Percentiles rank a stretch among this genome's conserved stretches.
These are phyloP conservation scores for Coryphaenoides rupestris DNA, from an alignment of 2,113 vertebrate genomes.

Conservation along the genomic window DNA sequence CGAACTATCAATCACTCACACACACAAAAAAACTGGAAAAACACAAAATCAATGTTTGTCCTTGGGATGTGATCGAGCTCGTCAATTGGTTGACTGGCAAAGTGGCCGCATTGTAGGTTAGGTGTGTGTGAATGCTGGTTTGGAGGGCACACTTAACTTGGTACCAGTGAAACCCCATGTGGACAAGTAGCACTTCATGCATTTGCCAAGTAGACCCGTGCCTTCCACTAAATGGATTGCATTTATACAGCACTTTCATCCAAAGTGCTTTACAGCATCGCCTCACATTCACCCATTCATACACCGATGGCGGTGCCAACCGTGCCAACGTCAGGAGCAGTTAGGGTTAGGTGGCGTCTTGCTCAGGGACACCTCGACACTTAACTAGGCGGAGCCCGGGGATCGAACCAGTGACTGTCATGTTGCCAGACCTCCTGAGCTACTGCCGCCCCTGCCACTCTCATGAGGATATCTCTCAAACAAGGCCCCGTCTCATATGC, in stretches of 20 bases:
- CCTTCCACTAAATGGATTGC: too few species aligned
- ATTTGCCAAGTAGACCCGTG: conserved; percentile 35
- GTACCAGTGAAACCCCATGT: conserved; percentile 30
- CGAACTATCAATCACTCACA: conserved; percentile 40
- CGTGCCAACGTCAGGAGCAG: too few species aligned
- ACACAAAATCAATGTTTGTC: conserved; percentile 21
- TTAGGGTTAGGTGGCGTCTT: too few species aligned
- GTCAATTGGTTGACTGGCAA: conserved; percentile 9
- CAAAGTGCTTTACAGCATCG: too few species aligned
- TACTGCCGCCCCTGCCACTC: too few species aligned
- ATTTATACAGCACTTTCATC: too few species aligned
- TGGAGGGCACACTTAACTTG: conserved; percentile 25
- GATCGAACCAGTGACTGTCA: too few species aligned
- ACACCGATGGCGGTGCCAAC: too few species aligned
- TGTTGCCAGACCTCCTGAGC: too few species aligned
- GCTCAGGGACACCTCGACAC: too few species aligned
- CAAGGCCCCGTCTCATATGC: conserved; percentile 1
- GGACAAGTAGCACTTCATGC: conserved; percentile 13
- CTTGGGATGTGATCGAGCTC: conserved; percentile 17
- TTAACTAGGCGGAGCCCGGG: too few species aligned
- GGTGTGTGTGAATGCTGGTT: conserved; percentile 27
- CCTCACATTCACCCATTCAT: too few species aligned
- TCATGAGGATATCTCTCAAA: conserved; percentile 39
- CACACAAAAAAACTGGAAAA: neutral
- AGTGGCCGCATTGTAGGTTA: conserved; percentile 17